Evolutionary conservation across 2,888 invertebrate species (phyloP).

Genomic region (Dryocosmus kuriphilus): DNA sequence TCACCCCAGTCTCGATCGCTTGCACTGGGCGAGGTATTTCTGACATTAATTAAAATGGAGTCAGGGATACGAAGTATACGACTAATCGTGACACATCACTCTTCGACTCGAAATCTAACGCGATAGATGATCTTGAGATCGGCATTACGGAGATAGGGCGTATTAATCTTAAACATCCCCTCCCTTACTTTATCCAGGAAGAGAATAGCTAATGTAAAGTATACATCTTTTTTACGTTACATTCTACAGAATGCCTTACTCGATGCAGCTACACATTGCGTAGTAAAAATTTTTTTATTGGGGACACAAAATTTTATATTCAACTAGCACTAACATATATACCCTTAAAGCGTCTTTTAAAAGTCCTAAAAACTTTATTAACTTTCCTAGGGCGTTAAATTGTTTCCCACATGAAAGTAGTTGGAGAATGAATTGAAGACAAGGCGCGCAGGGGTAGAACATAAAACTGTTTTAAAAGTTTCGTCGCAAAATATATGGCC

Average conservation of each 20-base stretch:
- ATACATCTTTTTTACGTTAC: constrained; percentile 13
- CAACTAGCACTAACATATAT: constrained; percentile 5
- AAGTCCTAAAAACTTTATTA: constrained; percentile 19
- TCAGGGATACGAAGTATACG: constrained; percentile 39
- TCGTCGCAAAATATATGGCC: constrained; percentile 21
- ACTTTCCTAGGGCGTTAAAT: constrained; percentile 27
- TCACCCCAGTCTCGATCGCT: neutral
- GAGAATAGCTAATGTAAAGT: constrained; percentile 3
- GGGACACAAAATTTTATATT: constrained; percentile 23
- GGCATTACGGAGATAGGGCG: neutral
- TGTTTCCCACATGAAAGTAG: constrained; percentile 23
- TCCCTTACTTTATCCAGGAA: neutral
- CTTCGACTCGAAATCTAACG: constrained; percentile 17
- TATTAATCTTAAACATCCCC: constrained; percentile 3
- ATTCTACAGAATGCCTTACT: neutral
- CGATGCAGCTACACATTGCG: neutral
- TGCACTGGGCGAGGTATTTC: constrained; percentile 24
- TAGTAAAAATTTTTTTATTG: constrained; percentile 17
- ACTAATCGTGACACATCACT: constrained; percentile 46
- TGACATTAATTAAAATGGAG: constrained; percentile 59
- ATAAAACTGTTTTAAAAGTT: constrained; percentile 5
- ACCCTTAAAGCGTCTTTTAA: constrained; percentile 11
- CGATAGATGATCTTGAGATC: constrained; percentile 18
- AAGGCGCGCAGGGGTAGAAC: neutral
- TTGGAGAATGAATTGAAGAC: constrained; percentile 10